Conservation (phyloP, 2,888 invertebrate species). For the Ormyrus rosae region DNA sequence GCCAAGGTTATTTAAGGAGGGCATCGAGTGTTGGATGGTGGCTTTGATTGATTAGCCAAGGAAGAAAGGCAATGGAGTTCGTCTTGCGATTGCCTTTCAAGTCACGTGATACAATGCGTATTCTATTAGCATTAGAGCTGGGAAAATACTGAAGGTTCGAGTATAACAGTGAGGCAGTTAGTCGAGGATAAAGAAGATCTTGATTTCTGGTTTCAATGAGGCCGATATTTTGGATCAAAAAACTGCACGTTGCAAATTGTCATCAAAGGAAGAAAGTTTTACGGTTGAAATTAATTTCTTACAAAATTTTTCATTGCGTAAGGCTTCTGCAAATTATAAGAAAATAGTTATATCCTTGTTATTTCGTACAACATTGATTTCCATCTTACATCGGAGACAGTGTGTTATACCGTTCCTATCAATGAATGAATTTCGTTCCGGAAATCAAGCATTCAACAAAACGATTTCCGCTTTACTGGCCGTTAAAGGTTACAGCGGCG, state of each 20-base stretch:
- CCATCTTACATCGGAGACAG: too few species aligned
- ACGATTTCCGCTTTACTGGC: conserved; percentile 33
- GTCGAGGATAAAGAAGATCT: conserved; percentile 40
- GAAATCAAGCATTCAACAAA: conserved; percentile 28
- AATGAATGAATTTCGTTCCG: neutral
- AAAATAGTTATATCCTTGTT: too few species aligned
- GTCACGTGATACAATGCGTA: conserved; percentile 5
- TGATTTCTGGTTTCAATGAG: conserved; percentile 33
- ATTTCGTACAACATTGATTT: too few species aligned
- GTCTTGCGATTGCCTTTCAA: neutral
- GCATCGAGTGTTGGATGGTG: conserved; percentile 14
- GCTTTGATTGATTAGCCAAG: conserved; percentile 70
- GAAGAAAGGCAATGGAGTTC: conserved; percentile 52
- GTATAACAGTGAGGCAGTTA: conserved; percentile 18
- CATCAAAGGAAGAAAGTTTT: too few species aligned
- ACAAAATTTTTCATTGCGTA: too few species aligned
- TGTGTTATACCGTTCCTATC: too few species aligned
- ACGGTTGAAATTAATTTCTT: too few species aligned
- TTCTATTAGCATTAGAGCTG: conserved; percentile 23
- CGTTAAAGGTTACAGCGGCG: conserved; percentile 39
- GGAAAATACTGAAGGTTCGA: neutral
- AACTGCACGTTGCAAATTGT: too few species aligned
- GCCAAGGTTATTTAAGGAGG: conserved; percentile 11
- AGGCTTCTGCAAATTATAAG: too few species aligned
- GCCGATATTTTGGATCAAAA: neutral